Evolutionary conservation across 2,797 vertebrate genomes (phyloP).

Genomic region (Champsocephalus esox): DNA sequence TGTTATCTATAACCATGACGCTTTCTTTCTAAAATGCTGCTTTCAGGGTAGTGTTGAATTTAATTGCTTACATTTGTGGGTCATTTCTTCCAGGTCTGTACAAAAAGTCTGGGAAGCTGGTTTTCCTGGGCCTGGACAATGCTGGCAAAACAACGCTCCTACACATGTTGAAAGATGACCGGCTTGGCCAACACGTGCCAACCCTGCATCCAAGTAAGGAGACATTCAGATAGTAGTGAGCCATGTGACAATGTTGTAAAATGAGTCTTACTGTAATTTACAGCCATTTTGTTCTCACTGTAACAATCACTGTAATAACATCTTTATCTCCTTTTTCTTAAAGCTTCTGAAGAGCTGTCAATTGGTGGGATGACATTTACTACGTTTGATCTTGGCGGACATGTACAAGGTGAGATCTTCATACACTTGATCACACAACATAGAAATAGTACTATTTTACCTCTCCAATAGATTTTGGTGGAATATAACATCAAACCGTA

Average conservation of each 20-base stretch:
- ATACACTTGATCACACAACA: neutral
- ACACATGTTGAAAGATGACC: slow-evolving; percentile 97
- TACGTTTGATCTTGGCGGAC: slow-evolving; percentile 96
- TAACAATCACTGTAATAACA: neutral
- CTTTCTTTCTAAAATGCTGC: neutral
- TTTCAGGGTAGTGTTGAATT: neutral
- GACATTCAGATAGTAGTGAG: neutral
- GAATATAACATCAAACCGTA: neutral
- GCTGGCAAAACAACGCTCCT: slow-evolving; percentile 97
- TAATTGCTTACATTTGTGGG: neutral
- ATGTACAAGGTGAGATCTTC: slow-evolving; percentile 90
- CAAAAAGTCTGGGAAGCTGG: slow-evolving; percentile 96
- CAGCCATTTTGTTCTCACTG: neutral
- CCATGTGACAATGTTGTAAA: neutral
- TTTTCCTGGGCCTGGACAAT: slow-evolving; percentile 98
- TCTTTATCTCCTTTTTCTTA: slow-evolving; percentile 32
- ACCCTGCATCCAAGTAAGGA: slow-evolving; percentile 93
- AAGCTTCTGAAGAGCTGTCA: slow-evolving; percentile 97
- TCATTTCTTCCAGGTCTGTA: slow-evolving; percentile 88
- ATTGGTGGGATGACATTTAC: slow-evolving; percentile 99
- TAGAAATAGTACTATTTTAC: neutral
- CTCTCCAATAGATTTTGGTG: neutral
- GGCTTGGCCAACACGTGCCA: slow-evolving; percentile 95
- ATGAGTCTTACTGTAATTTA: neutral
- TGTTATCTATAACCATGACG: neutral